A percentile compares a stretch with the other conserved stretches of the same genome.
Evolutionary conservation across 2,113 vertebrate species (phyloP).

Genomic region (Dromas ardeola): DNA sequence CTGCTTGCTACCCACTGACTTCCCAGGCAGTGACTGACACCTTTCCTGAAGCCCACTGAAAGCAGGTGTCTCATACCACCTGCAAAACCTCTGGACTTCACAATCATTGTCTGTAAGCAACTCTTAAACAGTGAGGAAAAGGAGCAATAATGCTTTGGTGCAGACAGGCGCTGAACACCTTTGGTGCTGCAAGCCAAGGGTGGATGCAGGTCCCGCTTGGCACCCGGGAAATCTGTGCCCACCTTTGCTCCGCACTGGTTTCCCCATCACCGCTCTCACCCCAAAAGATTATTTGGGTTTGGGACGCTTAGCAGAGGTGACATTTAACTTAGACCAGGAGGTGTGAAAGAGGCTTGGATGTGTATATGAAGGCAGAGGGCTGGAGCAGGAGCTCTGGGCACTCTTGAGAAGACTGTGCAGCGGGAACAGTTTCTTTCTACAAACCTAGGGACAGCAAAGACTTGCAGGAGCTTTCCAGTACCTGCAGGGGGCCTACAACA

Average conservation of each 20-base stretch:
- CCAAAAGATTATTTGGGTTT: background rate
- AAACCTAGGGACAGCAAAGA: background rate
- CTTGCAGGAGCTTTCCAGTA: background rate
- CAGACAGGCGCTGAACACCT: background rate
- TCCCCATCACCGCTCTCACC: background rate
- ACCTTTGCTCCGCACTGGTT: background rate
- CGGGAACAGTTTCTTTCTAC: background rate
- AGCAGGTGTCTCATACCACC: background rate
- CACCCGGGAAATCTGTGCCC: background rate
- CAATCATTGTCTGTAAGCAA: background rate
- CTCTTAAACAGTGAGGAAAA: background rate
- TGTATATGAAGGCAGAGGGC: background rate
- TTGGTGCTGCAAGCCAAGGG: background rate
- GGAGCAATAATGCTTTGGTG: background rate
- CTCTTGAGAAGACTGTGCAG: background rate
- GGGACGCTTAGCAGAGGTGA: background rate
- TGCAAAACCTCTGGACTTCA: background rate
- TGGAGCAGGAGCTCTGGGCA: background rate
- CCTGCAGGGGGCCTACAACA: background rate
- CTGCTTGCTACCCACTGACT: background rate
- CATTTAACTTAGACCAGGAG: background rate
- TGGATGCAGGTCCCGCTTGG: fast-evolving
- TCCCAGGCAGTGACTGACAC: background rate
- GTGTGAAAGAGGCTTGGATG: background rate
- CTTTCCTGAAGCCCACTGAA: background rate